Evolutionary conservation across 2,113 vertebrate species (phyloP).

Genomic region (Indicator indicator): DNA sequence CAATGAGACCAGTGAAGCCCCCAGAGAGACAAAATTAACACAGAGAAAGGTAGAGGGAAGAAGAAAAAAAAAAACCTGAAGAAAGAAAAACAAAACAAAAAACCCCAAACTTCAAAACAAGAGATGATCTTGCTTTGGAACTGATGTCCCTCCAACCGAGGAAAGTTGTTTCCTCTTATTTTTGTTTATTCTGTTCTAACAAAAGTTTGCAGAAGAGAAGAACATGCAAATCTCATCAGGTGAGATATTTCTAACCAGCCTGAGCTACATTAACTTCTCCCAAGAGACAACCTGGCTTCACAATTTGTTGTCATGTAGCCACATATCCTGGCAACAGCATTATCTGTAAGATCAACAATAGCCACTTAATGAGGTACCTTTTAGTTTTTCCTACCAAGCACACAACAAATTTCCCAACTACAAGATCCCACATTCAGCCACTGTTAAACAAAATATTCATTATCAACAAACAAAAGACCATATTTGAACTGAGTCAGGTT

Average conservation of each 20-base stretch:
- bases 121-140: not conserved
- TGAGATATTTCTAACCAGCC: not conserved
- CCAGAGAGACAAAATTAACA: not conserved
- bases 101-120: not conserved
- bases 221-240: not conserved
- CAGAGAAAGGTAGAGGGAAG: rapidly evolving
- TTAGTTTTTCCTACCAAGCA: not conserved
- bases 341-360: not conserved
- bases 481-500: not conserved
- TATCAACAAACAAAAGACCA: not conserved
- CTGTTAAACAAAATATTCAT: not conserved
- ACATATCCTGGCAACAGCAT: slow-evolving; percentile 9
- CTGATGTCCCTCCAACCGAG: not conserved
- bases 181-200: not conserved
- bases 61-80: no score
- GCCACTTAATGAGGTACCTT: not conserved
- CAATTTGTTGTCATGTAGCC: not conserved
- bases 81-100: rapidly evolving
- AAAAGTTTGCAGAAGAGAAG: not conserved
- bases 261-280: not conserved
- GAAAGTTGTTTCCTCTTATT: not conserved
- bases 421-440: not conserved
- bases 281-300: not conserved
- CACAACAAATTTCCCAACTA: not conserved
- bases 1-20: rapidly evolving